Percentiles rank a stretch among this genome's conserved stretches.
phyloP scores from a whole-genome alignment of 30 jellyfish, hydroid and myxozoan genomes.

The Aurelia sp. region DNA sequence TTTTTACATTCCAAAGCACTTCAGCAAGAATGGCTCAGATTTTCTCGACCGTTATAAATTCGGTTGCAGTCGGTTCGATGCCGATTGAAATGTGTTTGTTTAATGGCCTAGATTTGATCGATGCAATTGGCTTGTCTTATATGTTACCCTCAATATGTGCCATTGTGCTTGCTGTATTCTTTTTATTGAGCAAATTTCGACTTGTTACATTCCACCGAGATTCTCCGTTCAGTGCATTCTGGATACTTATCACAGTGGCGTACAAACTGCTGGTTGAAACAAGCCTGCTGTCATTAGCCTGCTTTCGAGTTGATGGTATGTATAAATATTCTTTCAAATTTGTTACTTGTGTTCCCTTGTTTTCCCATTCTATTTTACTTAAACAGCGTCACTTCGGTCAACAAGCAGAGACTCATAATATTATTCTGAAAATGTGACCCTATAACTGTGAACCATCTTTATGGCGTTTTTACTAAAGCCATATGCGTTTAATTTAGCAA shows the following conservation, averaged over 20 bases:
- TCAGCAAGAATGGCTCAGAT: conserved; percentile 30
- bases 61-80: conserved; percentile 73
- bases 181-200: conserved; percentile 43
- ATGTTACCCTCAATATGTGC: conserved; percentile 47
- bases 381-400: no score
- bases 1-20: conserved; percentile 27
- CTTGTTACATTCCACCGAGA: conserved; percentile 56
- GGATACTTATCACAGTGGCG: conserved; percentile 64
- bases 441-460: no score
- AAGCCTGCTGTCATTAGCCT: conserved; percentile 59
- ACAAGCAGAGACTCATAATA: no score
- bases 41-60: conserved; percentile 41
- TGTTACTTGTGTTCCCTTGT: no score
- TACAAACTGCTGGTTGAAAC: conserved; percentile 72
- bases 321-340: not conserved
- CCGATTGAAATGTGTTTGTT: conserved; percentile 71
- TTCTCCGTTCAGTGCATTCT: conserved; percentile 85
- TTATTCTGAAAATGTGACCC: no score
- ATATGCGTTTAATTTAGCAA: no score
- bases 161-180: conserved; percentile 36
- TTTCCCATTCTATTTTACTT: no score
- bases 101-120: conserved; percentile 47
- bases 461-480: no score
- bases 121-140: conserved; percentile 58
- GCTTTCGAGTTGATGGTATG: conserved; percentile 80